These are phyloP conservation scores for Pterobdella sp. DNA, from an alignment of 2,888 invertebrate species.

Conservation along the genomic window DNA sequence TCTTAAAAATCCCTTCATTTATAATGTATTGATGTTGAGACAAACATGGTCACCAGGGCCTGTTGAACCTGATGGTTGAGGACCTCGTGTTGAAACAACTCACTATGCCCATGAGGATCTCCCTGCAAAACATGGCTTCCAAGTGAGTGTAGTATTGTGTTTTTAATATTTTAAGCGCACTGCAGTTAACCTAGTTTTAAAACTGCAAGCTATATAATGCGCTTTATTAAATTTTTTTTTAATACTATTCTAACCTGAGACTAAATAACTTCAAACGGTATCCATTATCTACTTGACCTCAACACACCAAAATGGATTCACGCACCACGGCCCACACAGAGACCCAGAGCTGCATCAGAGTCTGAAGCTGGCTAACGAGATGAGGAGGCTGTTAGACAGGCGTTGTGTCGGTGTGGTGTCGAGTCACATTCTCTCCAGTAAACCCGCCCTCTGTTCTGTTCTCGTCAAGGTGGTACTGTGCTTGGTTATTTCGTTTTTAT, in stretches of 20 bases:
- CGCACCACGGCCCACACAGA: constrained; percentile 12
- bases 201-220: no score
- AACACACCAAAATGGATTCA: no score
- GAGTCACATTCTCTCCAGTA: background rate
- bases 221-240: no score
- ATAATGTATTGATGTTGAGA: no score
- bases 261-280: background rate
- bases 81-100: background rate
- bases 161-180: no score
- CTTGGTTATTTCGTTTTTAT: no score
- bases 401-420: background rate
- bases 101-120: background rate
- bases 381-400: background rate
- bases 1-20: no score
- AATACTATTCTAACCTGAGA: no score
- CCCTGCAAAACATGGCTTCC: background rate
- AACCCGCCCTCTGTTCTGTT: background rate
- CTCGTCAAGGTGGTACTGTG: constrained; percentile 5
- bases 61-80: background rate
- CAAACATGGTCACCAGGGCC: no score
- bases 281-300: background rate
- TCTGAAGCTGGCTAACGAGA: background rate
- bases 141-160: background rate
- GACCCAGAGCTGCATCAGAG: background rate
- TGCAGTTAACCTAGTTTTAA: no score